Evolutionary conservation across 2,888 invertebrate genomes (phyloP).

Genomic region (Tillus elongatus): DNA sequence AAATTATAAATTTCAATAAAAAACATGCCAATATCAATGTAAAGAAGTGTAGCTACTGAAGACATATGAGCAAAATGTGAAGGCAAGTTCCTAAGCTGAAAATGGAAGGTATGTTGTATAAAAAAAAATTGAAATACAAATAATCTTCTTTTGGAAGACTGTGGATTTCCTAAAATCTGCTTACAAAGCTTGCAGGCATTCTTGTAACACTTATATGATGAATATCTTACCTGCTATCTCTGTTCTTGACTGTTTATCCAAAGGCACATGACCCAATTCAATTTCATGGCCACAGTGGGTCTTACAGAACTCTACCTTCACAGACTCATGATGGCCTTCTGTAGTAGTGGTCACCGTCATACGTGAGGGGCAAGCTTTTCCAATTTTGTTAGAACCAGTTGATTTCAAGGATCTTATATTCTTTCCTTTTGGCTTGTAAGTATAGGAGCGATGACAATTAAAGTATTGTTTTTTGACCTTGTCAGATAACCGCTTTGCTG

Average conservation of each 20-base stretch:
- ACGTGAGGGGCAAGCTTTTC: constrained; percentile 4
- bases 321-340: not conserved
- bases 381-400: constrained; percentile 5
- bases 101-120: too few relatives aligned
- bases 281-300: not conserved
- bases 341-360: constrained; percentile 1
- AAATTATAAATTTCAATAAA: too few relatives aligned
- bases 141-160: too few relatives aligned
- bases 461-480: not conserved
- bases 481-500: not conserved
- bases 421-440: not conserved
- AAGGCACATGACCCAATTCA: constrained; percentile 5
- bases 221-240: constrained; percentile 3
- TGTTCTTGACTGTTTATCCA: constrained; percentile 2
- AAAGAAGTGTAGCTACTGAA: too few relatives aligned
- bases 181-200: too few relatives aligned
- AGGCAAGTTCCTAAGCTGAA: too few relatives aligned
- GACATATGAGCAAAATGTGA: too few relatives aligned
- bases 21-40: too few relatives aligned
- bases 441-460: constrained; percentile 6
- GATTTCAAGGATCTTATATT: not conserved
- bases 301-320: not conserved
- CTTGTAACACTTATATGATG: too few relatives aligned
- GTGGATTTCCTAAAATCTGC: too few relatives aligned
- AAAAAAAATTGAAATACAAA: too few relatives aligned